Evolutionary conservation across 2,797 vertebrate species (phyloP), one percentile per base, ranked within the genome.

Genomic region (Oreochromis mossambicus): DNA sequence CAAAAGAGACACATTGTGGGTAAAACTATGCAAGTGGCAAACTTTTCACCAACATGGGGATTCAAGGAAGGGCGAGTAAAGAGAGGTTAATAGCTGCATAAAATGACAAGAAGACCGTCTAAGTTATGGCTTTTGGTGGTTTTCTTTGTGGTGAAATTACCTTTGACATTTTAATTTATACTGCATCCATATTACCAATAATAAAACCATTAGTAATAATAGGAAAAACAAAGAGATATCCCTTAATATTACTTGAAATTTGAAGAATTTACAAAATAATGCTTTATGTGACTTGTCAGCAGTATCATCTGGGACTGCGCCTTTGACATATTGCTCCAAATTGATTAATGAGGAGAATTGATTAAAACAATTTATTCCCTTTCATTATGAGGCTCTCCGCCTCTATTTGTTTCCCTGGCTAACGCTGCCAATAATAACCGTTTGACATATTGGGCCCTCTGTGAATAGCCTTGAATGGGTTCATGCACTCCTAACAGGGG

Each of bases 351-450:
- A 86, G 82, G 41, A 83, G 87, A 90, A 94, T 66, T 93, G 93
- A 96, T 94, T 94, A 94, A 92, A 95, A 83, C 87, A 78, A 90
- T 94, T 89, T 84, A 88, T 89, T 91, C 83, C 88, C 92, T 91
- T 95, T 94, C 88, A 92, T 95, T 89, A 92, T 63, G 78, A 88
- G 89, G 88, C 92, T 84, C 93, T 94, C 91, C 52, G 84, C 84
- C 89, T 89, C 86, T 90, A 94, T 96, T 94, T 95, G 92, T 95
- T 94, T 94, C 88, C 92, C 81, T 82, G 89, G 91, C 92, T 91
- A 95, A 94, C 73, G 83, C 89, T 90, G 88, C 91, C 92, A 91
- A 93, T 96, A 95, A 96, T 94, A 95, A 94, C 87, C 93, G 86
- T 95, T 95, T 96, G 94, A 96, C 96, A 94, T 83, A 89, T 93